These are phyloP conservation scores for Eulemur albifrons DNA, from an alignment of 2,797 vertebrate species.

Conservation along the genomic window DNA sequence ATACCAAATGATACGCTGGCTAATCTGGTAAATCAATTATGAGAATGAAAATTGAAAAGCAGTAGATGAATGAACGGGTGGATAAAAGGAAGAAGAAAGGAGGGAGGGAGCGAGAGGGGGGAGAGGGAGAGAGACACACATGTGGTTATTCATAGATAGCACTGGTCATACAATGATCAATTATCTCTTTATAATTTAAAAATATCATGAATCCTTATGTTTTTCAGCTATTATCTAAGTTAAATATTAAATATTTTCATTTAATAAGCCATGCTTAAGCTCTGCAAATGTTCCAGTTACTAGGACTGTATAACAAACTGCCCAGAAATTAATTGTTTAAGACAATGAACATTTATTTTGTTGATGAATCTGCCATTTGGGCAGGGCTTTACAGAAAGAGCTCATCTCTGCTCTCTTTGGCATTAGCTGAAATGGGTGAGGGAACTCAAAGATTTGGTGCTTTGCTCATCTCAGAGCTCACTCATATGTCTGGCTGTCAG, in stretches of 20 bases:
- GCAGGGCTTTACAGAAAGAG: background rate
- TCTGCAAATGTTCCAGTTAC: background rate
- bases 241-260: background rate
- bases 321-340: background rate
- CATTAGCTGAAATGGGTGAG: background rate
- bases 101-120: background rate
- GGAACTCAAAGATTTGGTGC: background rate
- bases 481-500: background rate
- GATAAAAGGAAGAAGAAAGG: background rate
- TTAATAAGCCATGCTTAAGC: background rate
- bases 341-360: background rate
- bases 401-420: background rate
- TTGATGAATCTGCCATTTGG: background rate
- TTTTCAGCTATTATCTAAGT: background rate
- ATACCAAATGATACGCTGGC: background rate
- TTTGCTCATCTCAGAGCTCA: background rate
- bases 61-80: background rate
- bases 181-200: constrained; percentile 5
- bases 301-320: background rate
- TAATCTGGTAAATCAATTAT: background rate
- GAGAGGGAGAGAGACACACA: background rate
- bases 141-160: background rate
- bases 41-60: background rate
- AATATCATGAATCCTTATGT: background rate
- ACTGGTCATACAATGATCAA: background rate